A percentile compares a stretch with the other conserved stretches of the same genome.
Conservation (phyloP, 2,797 vertebrate genomes). For the Presbytis comata region DNA sequence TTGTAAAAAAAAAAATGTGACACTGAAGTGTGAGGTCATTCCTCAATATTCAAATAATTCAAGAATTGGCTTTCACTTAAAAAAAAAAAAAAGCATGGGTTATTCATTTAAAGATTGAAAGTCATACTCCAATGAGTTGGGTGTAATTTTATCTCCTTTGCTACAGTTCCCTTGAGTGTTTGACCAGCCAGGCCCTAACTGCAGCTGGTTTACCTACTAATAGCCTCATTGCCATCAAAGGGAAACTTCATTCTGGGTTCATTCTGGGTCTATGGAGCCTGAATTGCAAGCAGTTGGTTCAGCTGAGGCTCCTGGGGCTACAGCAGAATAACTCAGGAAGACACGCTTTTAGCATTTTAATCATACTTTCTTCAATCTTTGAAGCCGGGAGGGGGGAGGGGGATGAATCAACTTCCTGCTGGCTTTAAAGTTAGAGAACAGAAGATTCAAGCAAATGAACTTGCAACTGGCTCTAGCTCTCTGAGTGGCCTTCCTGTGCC, state of each 20-base stretch:
- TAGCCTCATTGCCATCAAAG: conserved; percentile 7
- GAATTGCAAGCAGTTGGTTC: background rate
- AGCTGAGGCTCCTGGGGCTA: background rate
- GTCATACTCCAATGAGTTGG: conserved; percentile 21
- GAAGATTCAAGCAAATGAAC: background rate
- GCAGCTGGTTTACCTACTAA: conserved; percentile 24
- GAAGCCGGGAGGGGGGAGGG: background rate
- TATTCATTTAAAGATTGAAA: conserved; percentile 23
- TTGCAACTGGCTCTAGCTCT: background rate
- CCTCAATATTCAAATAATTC: conserved; percentile 40
- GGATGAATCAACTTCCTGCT: conserved; percentile 55
- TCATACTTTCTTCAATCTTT: conserved; percentile 33
- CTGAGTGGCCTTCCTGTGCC: background rate
- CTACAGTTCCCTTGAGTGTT: background rate
- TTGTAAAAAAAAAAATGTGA: background rate
- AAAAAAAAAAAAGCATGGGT: background rate
- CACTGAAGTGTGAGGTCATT: conserved; percentile 16
- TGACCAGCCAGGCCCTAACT: background rate
- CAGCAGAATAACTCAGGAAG: conserved; percentile 52
- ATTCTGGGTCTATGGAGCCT: background rate
- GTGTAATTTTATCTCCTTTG: conserved; percentile 3
- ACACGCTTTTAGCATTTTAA: conserved; percentile 56
- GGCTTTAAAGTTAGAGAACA: conserved; percentile 43
- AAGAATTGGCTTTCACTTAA: conserved; percentile 9
- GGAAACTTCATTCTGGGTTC: background rate